phyloP scores from a whole-genome alignment of 2,888 invertebrate species.

The Oxystoma pomonae region DNA sequence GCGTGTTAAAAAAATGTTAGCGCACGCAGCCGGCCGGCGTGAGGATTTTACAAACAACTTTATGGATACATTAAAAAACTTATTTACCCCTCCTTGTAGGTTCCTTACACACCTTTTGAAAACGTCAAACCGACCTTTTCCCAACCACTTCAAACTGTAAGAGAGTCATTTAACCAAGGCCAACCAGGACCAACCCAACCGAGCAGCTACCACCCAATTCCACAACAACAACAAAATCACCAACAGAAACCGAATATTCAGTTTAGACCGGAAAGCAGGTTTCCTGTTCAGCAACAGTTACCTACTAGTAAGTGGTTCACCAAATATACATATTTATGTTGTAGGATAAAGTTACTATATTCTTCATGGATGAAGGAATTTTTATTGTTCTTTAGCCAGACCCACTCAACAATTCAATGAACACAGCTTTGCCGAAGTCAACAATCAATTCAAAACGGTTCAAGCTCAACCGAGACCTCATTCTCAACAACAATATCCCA shows the following conservation, averaged over 20 bases:
- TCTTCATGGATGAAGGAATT: too few species aligned
- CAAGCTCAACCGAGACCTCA: conserved; percentile 5
- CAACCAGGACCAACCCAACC: conserved; percentile 32
- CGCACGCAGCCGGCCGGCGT: too few species aligned
- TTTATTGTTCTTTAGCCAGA: neutral
- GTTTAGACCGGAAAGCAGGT: conserved; percentile 52
- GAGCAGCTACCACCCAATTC: conserved; percentile 32
- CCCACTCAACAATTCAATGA: neutral
- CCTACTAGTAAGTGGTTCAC: too few species aligned
- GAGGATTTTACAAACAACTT: too few species aligned
- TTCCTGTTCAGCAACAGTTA: too few species aligned
- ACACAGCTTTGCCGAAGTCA: conserved; percentile 22
- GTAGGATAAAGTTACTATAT: too few species aligned
- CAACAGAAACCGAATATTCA: conserved; percentile 26
- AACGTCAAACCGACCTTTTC: conserved; percentile 16
- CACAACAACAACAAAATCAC: conserved; percentile 24
- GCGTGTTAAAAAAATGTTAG: too few species aligned
- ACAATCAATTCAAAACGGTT: conserved; percentile 21
- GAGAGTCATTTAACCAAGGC: conserved; percentile 27
- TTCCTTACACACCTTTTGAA: conserved; percentile 25
- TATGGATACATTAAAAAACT: too few species aligned
- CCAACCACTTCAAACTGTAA: conserved; percentile 20
- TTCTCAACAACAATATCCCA: conserved; percentile 34
- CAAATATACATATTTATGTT: too few species aligned
- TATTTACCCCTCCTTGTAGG: too few species aligned